These are phyloP conservation scores for Choreutis nemorana DNA, from an alignment of 2,888 invertebrate species.

Conservation along the genomic window DNA sequence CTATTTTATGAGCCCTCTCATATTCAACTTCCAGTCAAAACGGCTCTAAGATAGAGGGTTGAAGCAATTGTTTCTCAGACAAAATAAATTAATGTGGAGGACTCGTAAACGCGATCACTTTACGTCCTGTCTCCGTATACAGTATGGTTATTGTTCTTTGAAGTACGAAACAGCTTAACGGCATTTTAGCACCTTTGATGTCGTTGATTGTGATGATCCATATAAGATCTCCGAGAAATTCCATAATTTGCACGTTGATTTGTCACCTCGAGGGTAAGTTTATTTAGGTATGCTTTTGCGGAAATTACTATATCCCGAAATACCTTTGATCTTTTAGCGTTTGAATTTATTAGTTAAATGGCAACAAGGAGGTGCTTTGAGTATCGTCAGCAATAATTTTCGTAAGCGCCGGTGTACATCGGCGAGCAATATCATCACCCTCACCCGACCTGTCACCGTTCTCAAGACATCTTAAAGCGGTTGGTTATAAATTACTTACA, in stretches of 20 bases:
- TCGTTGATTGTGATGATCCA: conserved; percentile 24
- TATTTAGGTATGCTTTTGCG: conserved; percentile 19
- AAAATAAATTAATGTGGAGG: conserved; percentile 50
- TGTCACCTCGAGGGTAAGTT: conserved; percentile 19
- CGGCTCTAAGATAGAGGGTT: conserved; percentile 21
- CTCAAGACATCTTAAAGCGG: conserved; percentile 39
- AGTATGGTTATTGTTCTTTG: conserved; percentile 44
- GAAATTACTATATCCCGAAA: conserved; percentile 25
- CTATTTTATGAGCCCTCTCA: conserved; percentile 56
- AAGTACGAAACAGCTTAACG: conserved; percentile 31
- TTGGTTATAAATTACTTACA: conserved; percentile 60
- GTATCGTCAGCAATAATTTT: conserved; percentile 39
- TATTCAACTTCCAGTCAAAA: conserved; percentile 49
- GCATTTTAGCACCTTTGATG: conserved; percentile 41
- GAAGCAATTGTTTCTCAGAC: conserved; percentile 48
- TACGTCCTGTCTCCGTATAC: conserved; percentile 30
- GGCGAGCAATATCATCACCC: conserved; percentile 29
- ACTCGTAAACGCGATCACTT: conserved; percentile 46
- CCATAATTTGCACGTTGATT: conserved; percentile 35
- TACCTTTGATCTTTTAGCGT: conserved; percentile 38
- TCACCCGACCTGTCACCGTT: conserved; percentile 37
- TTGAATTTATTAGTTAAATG: conserved; percentile 25
- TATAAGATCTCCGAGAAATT: conserved; percentile 21
- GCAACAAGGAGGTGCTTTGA: conserved; percentile 20
- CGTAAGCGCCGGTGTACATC: conserved; percentile 28